Evolutionary conservation across 37 sponge, comb jelly and placozoan species (phyloP), one percentile per base, ranked within the genome.

Genomic region (Tethya wilhelma): DNA sequence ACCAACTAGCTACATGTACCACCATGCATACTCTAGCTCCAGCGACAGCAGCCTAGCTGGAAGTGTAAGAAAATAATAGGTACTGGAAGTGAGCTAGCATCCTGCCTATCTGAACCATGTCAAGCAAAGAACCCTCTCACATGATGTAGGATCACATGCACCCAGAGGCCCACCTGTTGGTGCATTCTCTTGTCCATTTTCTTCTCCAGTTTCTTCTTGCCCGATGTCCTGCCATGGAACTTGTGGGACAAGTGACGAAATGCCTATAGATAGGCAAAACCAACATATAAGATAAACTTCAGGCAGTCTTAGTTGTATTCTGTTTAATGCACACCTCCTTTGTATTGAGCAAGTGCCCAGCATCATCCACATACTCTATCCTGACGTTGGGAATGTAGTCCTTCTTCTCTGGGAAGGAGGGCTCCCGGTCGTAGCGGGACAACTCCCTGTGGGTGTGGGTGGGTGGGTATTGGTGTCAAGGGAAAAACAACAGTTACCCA

Each of bases 211-310:
- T 98, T 98, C 81, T 77, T 87, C 83, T 90, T 89, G 1, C 99
- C 99, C 12, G 97, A 91, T 20, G 85, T 92, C 67, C 94, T 94
- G 30, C 99, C 99, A 69, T 98, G 99, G 70, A 98, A 98, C 68
- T 92, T 94, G 83, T 96, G 97, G 20, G 99, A 98, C 90, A 98
- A 83, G 64, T 81, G 79, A 14, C 99, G 77, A 71, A 98, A 97
- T 0, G 98, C 98, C 90, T 93, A 40, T 4, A 79, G 34, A 46
- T 2, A 64, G 22, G 30, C 49, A n/a, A 39, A 38, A 19, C 6
- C 25, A 55, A 41, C 2, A 31, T 39, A 22, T 33, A 22, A 8
- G 68, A 7, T 53, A 42, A 4, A 2, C n/a, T n/a, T n/a, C n/a
- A n/a, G n/a, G n/a, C n/a, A n/a, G n/a, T n/a, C n/a, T n/a, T n/a